Base-by-base conservation (phyloP, 2,888 invertebrate genomes). In the Nebria salina region DNA sequence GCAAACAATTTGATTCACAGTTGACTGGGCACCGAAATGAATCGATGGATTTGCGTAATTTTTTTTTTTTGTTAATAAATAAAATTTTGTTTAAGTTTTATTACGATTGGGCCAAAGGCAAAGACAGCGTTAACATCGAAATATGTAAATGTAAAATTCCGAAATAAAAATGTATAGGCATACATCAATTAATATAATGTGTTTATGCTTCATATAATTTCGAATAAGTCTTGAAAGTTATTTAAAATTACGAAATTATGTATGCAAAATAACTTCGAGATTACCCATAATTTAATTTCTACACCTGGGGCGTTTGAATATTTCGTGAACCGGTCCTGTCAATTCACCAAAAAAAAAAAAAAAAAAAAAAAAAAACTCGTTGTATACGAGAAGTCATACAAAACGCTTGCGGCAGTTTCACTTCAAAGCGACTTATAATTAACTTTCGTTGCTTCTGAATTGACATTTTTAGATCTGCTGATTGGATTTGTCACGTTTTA, bases 321-420 rank as follows among this genome's bases (percentile, higher is more conserved):
- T 54, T 54, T 54, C 54, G 54, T 54, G 54, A 54, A 54, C 54
- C 54, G 54, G 54, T 54, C 54, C 54, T 54, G 54, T 54, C 54
- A 54, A 11, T 54, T 54, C 7, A 20, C 20, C 0, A 20, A 20
- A 20, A 7, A 54, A 54, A 54, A 54, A 20, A 20, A 20, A 20
- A 7, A 54, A 54, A 54, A 54, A n/a, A 20, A 20, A 20, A 20
- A 7, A 54, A 54, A 54, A 54, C 54, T 4, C 66, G 72, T 70
- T 77, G 77, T 72, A 77, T 72, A 64, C 77, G 70, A 77, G 77
- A 77, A 77, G 72, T 77, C 77, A 77, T 77, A 72, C 77, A 64
- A 5, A 54, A 41, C 34, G 64, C 72, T 41, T 72, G 15, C 2
- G 13, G 43, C 72, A 13, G 77, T 72, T 15, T 7, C 54, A 76